Evolutionary conservation across 2,113 vertebrate species (phyloP).

Genomic region (Protobothrops mucrosquamatus): DNA sequence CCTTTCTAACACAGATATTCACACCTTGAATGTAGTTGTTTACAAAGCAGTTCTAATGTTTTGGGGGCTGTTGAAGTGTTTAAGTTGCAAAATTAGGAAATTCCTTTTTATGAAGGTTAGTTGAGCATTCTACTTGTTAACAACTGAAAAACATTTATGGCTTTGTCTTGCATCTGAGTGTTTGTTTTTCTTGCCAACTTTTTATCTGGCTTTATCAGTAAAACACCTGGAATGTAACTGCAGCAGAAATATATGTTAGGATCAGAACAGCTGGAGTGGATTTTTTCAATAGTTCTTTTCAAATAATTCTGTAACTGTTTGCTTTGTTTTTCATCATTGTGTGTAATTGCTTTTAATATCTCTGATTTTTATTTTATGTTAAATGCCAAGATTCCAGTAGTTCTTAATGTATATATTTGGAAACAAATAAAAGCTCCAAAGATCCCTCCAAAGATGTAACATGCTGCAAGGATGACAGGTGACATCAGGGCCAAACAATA

Average conservation of each 20-base stretch:
- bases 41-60: neutral
- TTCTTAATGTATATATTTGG: neutral
- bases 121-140: neutral
- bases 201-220: rapidly evolving
- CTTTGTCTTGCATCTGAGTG: neutral
- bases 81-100: neutral
- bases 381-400: neutral
- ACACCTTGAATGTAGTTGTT: neutral
- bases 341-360: neutral
- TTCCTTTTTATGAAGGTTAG: neutral
- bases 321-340: neutral
- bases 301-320: neutral
- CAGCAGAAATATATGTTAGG: too few species aligned
- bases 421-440: neutral
- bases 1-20: neutral
- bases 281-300: neutral
- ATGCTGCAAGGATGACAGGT: neutral
- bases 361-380: neutral
- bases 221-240: rapidly evolving
- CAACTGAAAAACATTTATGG: neutral
- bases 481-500: neutral
- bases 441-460: neutral
- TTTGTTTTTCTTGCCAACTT: too few species aligned
- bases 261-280: too few species aligned
- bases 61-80: neutral